Evolutionary conservation across 2,113 vertebrate species (phyloP).

Genomic region (Prinia subflava): DNA sequence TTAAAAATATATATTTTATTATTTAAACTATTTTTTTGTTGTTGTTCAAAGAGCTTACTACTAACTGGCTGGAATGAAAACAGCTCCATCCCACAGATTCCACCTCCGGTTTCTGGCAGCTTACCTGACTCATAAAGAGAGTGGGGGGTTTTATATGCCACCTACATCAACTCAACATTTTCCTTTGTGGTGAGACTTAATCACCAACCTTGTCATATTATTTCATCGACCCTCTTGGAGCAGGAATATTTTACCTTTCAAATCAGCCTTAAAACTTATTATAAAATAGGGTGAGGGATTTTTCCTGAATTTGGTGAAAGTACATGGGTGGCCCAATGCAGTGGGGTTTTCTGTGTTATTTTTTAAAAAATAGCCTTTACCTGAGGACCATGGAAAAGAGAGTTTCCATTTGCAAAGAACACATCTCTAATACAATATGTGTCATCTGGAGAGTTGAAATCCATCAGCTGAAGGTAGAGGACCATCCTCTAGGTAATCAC

Average conservation of each 20-base stretch:
- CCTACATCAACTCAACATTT: slow-evolving; percentile 56
- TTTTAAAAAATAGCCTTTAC: background rate
- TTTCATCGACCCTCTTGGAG: slow-evolving; percentile 14
- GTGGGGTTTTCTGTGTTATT: background rate
- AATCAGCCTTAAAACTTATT: background rate
- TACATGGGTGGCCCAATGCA: background rate
- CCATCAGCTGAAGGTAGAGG: background rate
- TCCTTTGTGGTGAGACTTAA: slow-evolving; percentile 59
- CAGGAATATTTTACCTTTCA: background rate
- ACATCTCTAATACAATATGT: background rate
- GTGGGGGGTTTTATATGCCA: slow-evolving; percentile 25
- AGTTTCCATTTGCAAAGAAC: background rate
- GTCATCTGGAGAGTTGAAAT: background rate
- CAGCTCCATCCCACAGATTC: slow-evolving; percentile 9
- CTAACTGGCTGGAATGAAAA: slow-evolving; percentile 24
- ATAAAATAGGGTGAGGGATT: background rate
- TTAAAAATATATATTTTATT: background rate
- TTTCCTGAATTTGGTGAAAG: background rate
- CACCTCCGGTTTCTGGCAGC: slow-evolving; percentile 42
- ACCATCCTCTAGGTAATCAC: background rate
- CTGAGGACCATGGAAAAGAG: background rate
- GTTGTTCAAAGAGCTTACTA: background rate
- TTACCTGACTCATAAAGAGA: slow-evolving; percentile 65
- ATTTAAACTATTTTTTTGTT: background rate
- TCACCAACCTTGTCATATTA: slow-evolving; percentile 52